A percentile compares a stretch with the other conserved stretches of the same genome.
Conservation (phyloP, 2,888 invertebrate species). For the Nycteola revayana region DNA sequence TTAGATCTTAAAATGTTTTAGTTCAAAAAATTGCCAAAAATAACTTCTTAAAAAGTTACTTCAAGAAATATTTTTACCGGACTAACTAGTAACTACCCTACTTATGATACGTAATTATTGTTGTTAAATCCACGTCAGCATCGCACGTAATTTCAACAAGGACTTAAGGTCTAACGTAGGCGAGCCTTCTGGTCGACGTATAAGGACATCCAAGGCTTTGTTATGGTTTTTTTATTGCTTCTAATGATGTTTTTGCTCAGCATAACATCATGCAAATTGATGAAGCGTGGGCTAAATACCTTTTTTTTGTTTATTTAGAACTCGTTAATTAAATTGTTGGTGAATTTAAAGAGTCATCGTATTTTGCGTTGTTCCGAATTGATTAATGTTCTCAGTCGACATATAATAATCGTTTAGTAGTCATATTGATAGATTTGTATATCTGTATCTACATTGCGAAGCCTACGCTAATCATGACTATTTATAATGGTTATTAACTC, state of each 20-base stretch:
- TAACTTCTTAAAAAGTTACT: no score
- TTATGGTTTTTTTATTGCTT: slow-evolving; percentile 31
- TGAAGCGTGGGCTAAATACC: slow-evolving; percentile 32
- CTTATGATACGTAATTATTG: no score
- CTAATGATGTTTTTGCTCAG: slow-evolving; percentile 30
- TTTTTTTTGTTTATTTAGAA: slow-evolving; percentile 23
- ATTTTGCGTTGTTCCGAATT: slow-evolving; percentile 19
- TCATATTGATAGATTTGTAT: no score
- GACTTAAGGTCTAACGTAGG: slow-evolving; percentile 51
- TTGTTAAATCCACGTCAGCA: no score
- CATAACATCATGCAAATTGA: slow-evolving; percentile 38
- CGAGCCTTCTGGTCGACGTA: slow-evolving; percentile 41
- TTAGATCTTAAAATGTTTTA: no score
- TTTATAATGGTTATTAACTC: no score
- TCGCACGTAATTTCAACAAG: slow-evolving; percentile 26
- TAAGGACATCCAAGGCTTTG: slow-evolving; percentile 49
- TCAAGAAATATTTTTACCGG: no score
- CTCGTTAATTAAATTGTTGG: slow-evolving; percentile 24
- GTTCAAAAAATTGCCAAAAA: no score
- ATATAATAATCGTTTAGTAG: no score
- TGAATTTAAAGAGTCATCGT: slow-evolving; percentile 21
- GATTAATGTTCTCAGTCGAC: slow-evolving; percentile 1
- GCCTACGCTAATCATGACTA: no score
- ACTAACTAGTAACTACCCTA: no score
- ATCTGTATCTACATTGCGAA: no score